phyloP scores from a whole-genome alignment of 2,113 vertebrate genomes.

The Phoxinus phoxinus region DNA sequence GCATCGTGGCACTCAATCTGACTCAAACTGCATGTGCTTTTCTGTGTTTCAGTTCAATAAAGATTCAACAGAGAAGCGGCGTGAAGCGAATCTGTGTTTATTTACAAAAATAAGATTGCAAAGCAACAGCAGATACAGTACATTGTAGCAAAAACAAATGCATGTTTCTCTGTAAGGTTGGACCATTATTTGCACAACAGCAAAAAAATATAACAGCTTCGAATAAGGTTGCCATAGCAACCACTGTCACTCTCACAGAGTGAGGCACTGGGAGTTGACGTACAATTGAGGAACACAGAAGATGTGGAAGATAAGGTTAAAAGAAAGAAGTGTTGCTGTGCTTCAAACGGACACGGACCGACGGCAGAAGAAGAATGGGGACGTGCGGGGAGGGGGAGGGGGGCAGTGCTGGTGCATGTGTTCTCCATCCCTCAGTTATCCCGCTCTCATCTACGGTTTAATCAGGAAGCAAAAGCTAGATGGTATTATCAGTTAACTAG shows the following conservation, averaged over 20 bases:
- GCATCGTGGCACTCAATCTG: background rate
- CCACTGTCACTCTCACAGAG: conserved; percentile 29
- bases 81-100: conserved; percentile 46
- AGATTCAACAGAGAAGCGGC: conserved; percentile 14
- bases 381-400: background rate
- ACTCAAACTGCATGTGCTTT: background rate
- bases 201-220: conserved; percentile 7
- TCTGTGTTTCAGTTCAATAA: conserved; percentile 27
- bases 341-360: background rate
- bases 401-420: background rate
- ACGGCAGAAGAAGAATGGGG: background rate
- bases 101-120: conserved; percentile 59
- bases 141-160: conserved; percentile 7
- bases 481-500: background rate
- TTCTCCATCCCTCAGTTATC: background rate
- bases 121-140: conserved; percentile 29
- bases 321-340: conserved; percentile 11
- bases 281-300: background rate
- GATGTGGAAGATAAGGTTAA: conserved; percentile 4
- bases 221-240: conserved; percentile 53
- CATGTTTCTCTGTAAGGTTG: background rate
- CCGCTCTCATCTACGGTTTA: background rate
- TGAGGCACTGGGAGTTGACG: background rate
- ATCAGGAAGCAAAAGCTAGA: background rate
- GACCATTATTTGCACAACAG: background rate